Evolutionary conservation across 2,797 vertebrate genomes (phyloP).

Genomic region (Chelidonichthys spinosus): DNA sequence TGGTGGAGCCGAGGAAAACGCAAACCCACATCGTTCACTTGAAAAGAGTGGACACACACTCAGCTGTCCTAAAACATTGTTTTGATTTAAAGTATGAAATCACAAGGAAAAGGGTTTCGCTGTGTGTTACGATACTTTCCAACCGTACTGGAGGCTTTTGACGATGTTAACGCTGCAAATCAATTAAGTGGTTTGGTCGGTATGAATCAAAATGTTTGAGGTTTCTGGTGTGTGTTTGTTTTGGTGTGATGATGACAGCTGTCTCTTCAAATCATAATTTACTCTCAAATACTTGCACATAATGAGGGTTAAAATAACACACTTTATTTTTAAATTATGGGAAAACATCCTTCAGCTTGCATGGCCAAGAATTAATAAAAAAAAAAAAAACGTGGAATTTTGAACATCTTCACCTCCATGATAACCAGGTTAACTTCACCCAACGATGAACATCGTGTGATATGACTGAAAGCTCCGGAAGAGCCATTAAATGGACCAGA

Average conservation of each 20-base stretch:
- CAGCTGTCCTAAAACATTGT: slow-evolving; percentile 2
- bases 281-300: background rate
- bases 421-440: background rate
- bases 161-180: slow-evolving; percentile 37
- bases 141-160: slow-evolving; percentile 3
- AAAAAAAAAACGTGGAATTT: background rate
- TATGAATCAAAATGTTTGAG: background rate
- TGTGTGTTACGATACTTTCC: slow-evolving; percentile 10
- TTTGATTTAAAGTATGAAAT: background rate
- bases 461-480: background rate
- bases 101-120: background rate
- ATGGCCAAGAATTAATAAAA: background rate
- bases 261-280: background rate
- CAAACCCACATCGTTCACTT: slow-evolving; percentile 32
- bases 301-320: background rate
- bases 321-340: background rate
- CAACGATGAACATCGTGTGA: background rate
- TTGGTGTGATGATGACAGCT: background rate
- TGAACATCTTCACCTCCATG: background rate
- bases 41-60: slow-evolving; percentile 18
- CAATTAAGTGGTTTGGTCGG: slow-evolving; percentile 49
- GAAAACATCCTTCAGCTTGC: background rate
- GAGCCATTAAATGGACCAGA: background rate
- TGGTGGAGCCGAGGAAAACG: background rate
- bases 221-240: background rate